A percentile compares a stretch with the other conserved stretches of the same genome.
phyloP scores from a whole-genome alignment of 2,113 vertebrate species.

The Ophthalmolycus amberensis region DNA sequence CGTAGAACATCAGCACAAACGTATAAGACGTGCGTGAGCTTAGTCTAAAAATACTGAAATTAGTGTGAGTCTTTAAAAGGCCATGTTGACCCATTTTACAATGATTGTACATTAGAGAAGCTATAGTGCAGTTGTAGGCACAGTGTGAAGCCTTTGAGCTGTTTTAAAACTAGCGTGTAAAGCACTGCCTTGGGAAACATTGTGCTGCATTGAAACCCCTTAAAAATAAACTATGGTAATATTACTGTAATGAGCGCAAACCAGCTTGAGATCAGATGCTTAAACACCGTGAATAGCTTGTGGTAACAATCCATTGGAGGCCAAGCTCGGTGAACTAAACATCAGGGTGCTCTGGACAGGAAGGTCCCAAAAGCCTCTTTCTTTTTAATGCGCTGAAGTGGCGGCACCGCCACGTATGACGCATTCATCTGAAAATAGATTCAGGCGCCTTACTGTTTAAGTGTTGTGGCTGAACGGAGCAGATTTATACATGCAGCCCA shows the following conservation, averaged over 20 bases:
- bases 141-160: constrained; percentile 38
- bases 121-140: background rate
- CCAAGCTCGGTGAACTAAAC: background rate
- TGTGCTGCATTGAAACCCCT: background rate
- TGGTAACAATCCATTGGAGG: background rate
- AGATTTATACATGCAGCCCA: constrained; percentile 60
- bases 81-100: constrained; percentile 42
- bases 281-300: constrained; percentile 16
- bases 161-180: constrained; percentile 1
- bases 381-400: constrained; percentile 12
- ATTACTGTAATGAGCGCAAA: background rate
- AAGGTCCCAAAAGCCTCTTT: background rate
- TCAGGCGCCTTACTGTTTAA: constrained; percentile 30
- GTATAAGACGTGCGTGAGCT: background rate
- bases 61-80: constrained; percentile 5
- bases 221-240: constrained; percentile 9
- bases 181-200: constrained; percentile 10
- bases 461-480: constrained; percentile 8
- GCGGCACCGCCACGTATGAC: constrained; percentile 17
- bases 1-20: background rate
- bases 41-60: constrained; percentile 8
- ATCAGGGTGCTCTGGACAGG: background rate
- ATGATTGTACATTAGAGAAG: constrained; percentile 8
- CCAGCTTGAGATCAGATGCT: constrained; percentile 28
- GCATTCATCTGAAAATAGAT: constrained; percentile 42